Base-by-base conservation (phyloP, 2,888 invertebrate genomes). In the Scaeva pyrastri region DNA sequence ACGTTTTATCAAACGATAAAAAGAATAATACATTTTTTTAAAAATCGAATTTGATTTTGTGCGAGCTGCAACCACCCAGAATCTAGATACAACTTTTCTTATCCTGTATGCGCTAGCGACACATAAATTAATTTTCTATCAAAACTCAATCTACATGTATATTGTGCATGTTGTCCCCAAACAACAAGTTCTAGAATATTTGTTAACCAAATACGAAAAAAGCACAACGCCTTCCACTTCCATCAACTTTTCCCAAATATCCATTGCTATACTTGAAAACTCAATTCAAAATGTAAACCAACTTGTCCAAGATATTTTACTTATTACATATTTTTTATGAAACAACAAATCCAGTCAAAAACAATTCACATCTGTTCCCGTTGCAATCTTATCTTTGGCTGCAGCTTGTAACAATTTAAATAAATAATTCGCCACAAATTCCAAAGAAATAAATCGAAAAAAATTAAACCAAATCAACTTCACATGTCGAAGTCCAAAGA, bases 361-460 rank as follows among this genome's bases (percentile, higher is more conserved):
- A 75, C 39, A 75, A 50, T 76, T 71, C 76, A 73, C 82, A 82
- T 77, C 77, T 82, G 72, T 72, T 68, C 68, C 19, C 52, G 16
- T 23, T 39, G 16, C 19, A 72, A 68, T 77, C 72, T 82, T 68
- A 82, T 77, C 82, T 62, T 16, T 8, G 58, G 72, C 50, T 68
- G 43, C 43, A 39, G n/a, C n/a, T n/a, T 77, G 72, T 82, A 73
- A 68, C 56, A 68, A 77, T 82, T 77, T 73, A 73, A 77, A 82
- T 73, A 73, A 77, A 82, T 82, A 75, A 70, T 70, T 62, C 70
- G 55, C 41, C 36, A 55, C 23, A 56, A 43, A 56, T 66, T 72
- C 50, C 19, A 8, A n/a, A 19, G 10, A 26, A 36, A 66, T n/a
- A 16, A 73, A n/a, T n/a, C n/a, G n/a, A n/a, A 58, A 50, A 12